phyloP scores from a whole-genome alignment of 2,113 vertebrate species.

The Anser cygnoides region DNA sequence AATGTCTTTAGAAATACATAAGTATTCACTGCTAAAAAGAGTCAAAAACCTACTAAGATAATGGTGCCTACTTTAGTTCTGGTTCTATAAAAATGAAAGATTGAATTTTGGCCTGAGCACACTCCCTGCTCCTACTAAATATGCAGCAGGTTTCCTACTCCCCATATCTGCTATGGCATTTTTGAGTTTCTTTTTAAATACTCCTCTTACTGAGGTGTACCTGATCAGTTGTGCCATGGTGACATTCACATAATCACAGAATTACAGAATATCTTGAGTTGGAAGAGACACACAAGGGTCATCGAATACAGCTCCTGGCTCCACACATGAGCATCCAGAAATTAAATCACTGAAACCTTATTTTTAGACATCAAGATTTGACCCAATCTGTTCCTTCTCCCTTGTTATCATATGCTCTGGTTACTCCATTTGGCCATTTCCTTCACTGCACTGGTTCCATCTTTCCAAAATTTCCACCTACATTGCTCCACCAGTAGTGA shows the following conservation, averaged over 20 bases:
- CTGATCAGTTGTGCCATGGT: background rate
- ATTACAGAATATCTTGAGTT: too few species aligned
- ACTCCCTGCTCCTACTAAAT: background rate
- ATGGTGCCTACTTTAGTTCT: background rate
- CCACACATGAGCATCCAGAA: too few species aligned
- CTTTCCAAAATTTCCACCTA: background rate
- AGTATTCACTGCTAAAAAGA: background rate
- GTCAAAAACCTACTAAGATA: background rate
- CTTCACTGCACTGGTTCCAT: background rate
- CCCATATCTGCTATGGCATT: background rate
- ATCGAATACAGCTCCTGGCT: background rate
- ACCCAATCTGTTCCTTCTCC: background rate
- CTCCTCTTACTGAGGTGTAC: background rate
- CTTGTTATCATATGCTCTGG: background rate
- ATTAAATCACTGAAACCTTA: too few species aligned
- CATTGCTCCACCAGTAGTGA: background rate
- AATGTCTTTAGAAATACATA: background rate
- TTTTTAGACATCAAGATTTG: background rate
- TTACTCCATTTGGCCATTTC: background rate
- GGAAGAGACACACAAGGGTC: too few species aligned
- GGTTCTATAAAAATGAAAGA: background rate
- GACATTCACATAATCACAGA: background rate
- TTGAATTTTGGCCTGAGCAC: background rate
- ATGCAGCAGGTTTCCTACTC: background rate
- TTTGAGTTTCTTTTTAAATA: background rate